phyloP scores from a whole-genome alignment of 2,797 vertebrate species.

The Melanotaenia pygmaea region DNA sequence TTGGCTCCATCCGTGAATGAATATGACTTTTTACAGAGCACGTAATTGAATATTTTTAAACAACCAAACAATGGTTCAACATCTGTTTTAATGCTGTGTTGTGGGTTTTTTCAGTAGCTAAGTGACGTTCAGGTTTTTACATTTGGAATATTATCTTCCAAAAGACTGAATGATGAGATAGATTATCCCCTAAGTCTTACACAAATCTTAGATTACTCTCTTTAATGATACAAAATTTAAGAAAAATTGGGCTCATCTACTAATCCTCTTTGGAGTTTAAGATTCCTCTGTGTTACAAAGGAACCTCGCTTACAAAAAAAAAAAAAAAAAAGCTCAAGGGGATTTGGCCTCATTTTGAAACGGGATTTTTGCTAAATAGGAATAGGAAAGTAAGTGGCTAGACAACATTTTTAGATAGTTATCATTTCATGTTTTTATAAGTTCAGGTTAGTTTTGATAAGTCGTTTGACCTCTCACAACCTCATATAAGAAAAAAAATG shows the following conservation, averaged over 20 bases:
- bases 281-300: no score
- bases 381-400: background rate
- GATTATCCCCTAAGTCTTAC: background rate
- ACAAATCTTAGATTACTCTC: background rate
- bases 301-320: background rate
- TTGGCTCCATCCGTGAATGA: conserved; percentile 35
- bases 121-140: conserved; percentile 4
- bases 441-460: background rate
- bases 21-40: conserved; percentile 51
- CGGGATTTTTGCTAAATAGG: background rate
- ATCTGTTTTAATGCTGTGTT: conserved; percentile 32
- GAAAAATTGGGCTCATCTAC: background rate
- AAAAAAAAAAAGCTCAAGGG: background rate
- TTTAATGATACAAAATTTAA: background rate
- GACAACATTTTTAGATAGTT: no score
- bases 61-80: conserved; percentile 36
- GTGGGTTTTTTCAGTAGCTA: background rate
- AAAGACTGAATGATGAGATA: background rate
- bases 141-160: background rate
- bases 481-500: no score
- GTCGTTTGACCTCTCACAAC: background rate
- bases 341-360: background rate
- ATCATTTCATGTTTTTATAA: background rate
- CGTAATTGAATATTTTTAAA: conserved; percentile 57
- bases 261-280: background rate